Evolutionary conservation across 2,113 vertebrate genomes (phyloP), one percentile per base, ranked within the genome.

Genomic region (Macquaria ambigua): DNA sequence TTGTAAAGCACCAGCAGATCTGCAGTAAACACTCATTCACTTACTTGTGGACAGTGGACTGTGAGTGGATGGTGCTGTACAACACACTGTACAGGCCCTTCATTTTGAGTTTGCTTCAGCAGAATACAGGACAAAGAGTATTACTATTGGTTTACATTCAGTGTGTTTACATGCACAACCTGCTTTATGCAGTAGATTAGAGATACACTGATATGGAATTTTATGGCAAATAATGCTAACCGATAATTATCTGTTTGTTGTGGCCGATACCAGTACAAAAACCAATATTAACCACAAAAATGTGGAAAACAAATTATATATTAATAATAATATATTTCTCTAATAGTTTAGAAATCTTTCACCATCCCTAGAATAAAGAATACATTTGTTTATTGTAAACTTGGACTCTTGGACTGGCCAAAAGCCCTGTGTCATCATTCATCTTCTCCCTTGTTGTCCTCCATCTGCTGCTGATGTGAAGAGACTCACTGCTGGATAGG

Each of bases 1-100:
- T 75, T 93, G 93, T 89, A 93, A 95, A 92, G 88, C 89, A 93
- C 90, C 87, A 84, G 81, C 86, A 90, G 87, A 79, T 92, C 88
- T 88, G 90, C 85, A 92, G 90, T 94, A 92, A 80, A 79, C n/a
- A 79, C 74, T 62, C 50, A 21, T 7, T 37, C 37, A 62, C 77
- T 62, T 14, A 25, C 25, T 62, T 77, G 62, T 61, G 70, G 21
- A 48, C 25, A 5, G 14, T 61, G 20, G 48, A 48, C 78, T 77
- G 25, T 66, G 50, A 18, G 3, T 25, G 31, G 20, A 46, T 4
- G 4, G 8, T 68, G 43, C 15, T 78, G 31, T 59, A 48, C 39
- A 64, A 15, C 50, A 58, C 34, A 34, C 15, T 56, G 25, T n/a
- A 67, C 3, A 68, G 85, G 74, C 64, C 82, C 82, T 88, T 78